phyloP scores from a whole-genome alignment of 2,113 vertebrate genomes.

The Oplegnathus fasciatus region DNA sequence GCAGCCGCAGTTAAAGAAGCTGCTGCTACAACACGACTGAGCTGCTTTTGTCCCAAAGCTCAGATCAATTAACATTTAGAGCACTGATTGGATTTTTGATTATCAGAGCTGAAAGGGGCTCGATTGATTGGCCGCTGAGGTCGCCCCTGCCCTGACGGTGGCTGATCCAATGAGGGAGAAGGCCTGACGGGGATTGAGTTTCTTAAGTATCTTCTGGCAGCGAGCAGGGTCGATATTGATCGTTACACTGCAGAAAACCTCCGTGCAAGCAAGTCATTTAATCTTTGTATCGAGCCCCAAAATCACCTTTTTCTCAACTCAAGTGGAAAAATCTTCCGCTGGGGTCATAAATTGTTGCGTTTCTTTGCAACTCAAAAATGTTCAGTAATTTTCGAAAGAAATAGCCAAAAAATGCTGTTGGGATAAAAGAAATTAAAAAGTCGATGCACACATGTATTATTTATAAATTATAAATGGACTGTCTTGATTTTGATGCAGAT shows the following conservation, averaged over 20 bases:
- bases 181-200: constrained; percentile 55
- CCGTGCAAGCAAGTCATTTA: constrained; percentile 31
- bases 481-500: no score
- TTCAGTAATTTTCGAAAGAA: no score
- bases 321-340: neutral
- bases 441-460: no score
- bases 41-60: constrained; percentile 32
- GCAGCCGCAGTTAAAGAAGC: neutral
- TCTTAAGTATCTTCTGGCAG: constrained; percentile 34
- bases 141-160: constrained; percentile 36
- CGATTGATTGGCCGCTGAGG: constrained; percentile 73
- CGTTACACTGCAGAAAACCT: constrained; percentile 29
- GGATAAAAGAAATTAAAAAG: no score
- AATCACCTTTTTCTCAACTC: neutral
- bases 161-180: constrained; percentile 54
- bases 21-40: neutral
- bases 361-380: neutral
- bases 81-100: constrained; percentile 76
- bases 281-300: neutral
- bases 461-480: no score
- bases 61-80: constrained; percentile 74
- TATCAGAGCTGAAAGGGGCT: constrained; percentile 74
- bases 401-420: no score
- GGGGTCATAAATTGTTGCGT: neutral
- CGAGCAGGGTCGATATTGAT: constrained; percentile 26